phyloP scores from a whole-genome alignment of 2,888 invertebrate genomes.

The Acanthosepion esculentum region DNA sequence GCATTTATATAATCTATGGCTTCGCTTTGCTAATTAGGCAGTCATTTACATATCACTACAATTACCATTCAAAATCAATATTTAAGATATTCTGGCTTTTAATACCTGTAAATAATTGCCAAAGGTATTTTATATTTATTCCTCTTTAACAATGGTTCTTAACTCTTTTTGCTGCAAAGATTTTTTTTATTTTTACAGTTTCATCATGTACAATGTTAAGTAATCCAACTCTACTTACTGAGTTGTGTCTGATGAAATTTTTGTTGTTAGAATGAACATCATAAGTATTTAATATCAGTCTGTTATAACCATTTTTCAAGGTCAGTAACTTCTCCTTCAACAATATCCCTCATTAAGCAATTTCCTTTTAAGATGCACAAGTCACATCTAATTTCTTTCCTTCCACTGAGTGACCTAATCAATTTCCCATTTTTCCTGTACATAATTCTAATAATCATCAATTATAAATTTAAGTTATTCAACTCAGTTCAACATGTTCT shows the following conservation, averaged over 20 bases:
- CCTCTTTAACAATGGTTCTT: background rate
- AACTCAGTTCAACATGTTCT: background rate
- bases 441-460: background rate
- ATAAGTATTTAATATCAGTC: background rate
- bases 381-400: conserved; percentile 12
- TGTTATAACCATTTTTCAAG: background rate
- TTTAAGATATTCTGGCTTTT: background rate
- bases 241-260: background rate
- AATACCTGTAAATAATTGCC: background rate
- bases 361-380: background rate
- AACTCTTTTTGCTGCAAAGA: background rate
- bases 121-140: background rate
- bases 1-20: too few species aligned
- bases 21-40: too few species aligned
- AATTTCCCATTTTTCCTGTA: background rate
- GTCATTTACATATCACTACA: too few species aligned
- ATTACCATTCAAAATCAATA: background rate
- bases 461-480: background rate
- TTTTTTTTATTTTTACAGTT: background rate
- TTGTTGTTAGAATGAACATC: background rate
- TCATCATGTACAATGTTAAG: background rate
- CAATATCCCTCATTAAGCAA: conserved; percentile 33
- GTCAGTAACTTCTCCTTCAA: background rate
- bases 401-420: background rate
- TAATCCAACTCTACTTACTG: background rate